Evolutionary conservation across 2,797 vertebrate species (phyloP), one percentile per base, ranked within the genome.

Genomic region (Periparus ater): DNA sequence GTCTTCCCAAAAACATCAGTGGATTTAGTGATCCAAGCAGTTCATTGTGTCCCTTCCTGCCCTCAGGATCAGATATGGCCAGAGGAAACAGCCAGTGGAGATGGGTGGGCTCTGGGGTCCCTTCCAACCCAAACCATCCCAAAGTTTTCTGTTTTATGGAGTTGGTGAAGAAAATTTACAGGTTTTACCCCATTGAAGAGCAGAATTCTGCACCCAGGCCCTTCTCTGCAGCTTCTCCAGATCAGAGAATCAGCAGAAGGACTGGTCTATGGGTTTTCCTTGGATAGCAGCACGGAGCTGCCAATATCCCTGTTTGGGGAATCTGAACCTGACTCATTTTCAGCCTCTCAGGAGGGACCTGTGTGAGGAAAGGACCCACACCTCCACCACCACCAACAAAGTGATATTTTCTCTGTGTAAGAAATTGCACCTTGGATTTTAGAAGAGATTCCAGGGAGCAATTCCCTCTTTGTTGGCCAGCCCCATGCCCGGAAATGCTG

Each of bases 211-310:
- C 44, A 13, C 42, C 57, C 29, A 32, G 16, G 5, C 12, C 42
- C 36, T 38, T 42, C 72, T 63, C 44, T 48, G 22, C 27, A n/a
- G 26, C 70, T 84, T n/a, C 47, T 50, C 27, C 51, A 23, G 12
- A 2, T 11, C 42, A 19, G 60, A 58, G 88, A 26, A 40, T 2
- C 25, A 47, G 40, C 26, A 40, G 34, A 2, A 74, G 67, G 26
- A 17, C 16, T 0, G 17, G 26, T 2, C 21, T 26, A 3, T 0
- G 0, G 4, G 4, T 21, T 73, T 50, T 11, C 16, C 44, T 38
- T 20, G 36, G 36, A 20, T 51, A 8, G 6, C 15, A 29, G 3
- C 27, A 12, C 6, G 26, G 22, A 87, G 36, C 15, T 61, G 44
- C 40, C 79, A 8, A 3, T 0, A 10, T 29, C 9, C 21, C n/a